Conservation (phyloP, 2,797 vertebrate genomes). For the Gobionotothen gibberifrons region DNA sequence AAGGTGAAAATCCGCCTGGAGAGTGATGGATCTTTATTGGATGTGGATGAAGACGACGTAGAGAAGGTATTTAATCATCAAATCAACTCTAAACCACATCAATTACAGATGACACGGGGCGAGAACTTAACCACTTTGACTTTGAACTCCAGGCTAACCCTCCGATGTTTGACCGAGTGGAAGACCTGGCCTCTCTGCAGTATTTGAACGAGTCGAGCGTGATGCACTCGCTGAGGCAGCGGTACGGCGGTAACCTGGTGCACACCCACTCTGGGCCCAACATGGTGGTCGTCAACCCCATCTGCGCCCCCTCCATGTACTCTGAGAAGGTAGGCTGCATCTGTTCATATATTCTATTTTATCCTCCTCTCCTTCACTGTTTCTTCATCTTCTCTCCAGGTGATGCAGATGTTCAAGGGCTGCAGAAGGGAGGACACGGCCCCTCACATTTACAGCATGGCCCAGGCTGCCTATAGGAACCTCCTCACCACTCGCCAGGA, state of each 20-base stretch:
- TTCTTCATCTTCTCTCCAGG: conserved; percentile 77
- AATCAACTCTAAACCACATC: conserved; percentile 60
- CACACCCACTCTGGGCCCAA: conserved; percentile 93
- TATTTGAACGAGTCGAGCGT: conserved; percentile 97
- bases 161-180: conserved; percentile 90
- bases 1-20: conserved; percentile 95
- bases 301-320: conserved; percentile 94
- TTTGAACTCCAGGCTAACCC: conserved; percentile 90
- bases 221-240: conserved; percentile 93
- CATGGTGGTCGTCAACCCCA: conserved; percentile 95
- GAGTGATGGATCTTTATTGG: conserved; percentile 92
- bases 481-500: conserved; percentile 96
- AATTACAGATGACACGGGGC: conserved; percentile 34
- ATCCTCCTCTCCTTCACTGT: neutral
- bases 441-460: conserved; percentile 94
- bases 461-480: conserved; percentile 92
- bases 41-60: conserved; percentile 96
- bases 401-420: conserved; percentile 99
- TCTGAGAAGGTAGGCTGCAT: conserved; percentile 91
- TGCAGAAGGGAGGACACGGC: conserved; percentile 93
- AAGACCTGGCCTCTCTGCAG: conserved; percentile 93
- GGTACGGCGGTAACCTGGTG: conserved; percentile 92
- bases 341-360: conserved; percentile 3
- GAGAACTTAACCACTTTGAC: conserved; percentile 38
- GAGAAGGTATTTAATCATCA: conserved; percentile 90